phyloP scores from a whole-genome alignment of 64 coral and sea anemone genomes.

The Porites australiensis region DNA sequence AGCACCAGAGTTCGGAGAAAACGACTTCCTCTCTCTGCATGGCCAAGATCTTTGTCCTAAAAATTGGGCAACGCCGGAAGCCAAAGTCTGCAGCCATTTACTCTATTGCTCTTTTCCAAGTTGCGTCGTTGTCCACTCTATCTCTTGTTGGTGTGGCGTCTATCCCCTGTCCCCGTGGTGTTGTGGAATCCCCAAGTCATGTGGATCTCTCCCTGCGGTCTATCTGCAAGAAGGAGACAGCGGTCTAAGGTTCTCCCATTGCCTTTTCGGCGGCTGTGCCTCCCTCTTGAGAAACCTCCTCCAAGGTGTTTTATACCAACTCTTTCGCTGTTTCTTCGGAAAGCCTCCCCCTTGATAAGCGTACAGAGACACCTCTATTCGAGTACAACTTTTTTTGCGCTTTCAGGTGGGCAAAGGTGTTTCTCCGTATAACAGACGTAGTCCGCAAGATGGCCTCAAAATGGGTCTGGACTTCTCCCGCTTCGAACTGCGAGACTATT shows the following conservation, averaged over 20 bases:
- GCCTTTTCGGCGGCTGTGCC: not conserved
- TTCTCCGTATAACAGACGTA: slow-evolving; percentile 6
- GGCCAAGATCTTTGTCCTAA: not conserved
- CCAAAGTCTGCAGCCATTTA: not conserved
- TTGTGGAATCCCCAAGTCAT: too few relatives aligned
- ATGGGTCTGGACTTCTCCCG: not conserved
- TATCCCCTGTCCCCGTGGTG: not conserved
- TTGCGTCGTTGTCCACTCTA: not conserved
- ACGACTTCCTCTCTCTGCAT: not conserved
- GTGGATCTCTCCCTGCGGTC: not conserved
- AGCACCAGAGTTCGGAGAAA: not conserved
- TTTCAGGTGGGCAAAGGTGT: not conserved
- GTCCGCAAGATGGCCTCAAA: slow-evolving; percentile 27
- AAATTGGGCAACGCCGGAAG: not conserved
- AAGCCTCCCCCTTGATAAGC: not conserved
- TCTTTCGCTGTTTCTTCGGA: not conserved
- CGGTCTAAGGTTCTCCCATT: not conserved
- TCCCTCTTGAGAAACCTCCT: not conserved
- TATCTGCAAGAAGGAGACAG: not conserved
- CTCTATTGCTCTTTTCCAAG: not conserved
- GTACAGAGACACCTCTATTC: slow-evolving; percentile 19
- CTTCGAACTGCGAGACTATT: slow-evolving; percentile 53
- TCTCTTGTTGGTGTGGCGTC: not conserved
- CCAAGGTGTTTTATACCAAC: not conserved
- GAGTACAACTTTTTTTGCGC: slow-evolving; percentile 1